Conservation (phyloP, 1,140 invertebrate genomes). For the Caerostris extrusa region DNA sequence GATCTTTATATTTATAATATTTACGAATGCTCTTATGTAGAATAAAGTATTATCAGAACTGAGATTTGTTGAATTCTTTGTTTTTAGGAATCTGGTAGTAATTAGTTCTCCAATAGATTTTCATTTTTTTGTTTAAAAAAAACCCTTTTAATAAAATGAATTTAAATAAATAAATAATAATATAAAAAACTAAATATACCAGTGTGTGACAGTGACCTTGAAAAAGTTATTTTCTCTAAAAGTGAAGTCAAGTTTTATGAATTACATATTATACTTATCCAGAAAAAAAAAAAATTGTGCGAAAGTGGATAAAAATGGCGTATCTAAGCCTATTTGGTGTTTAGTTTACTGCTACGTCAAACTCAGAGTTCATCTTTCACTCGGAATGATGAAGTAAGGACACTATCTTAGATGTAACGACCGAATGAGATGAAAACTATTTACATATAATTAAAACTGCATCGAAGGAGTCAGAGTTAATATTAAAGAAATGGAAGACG, state of each 20-base stretch:
- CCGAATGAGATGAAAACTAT: constrained; percentile 29
- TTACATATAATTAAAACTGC: constrained; percentile 36
- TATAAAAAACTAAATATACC: no score
- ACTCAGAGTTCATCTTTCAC: constrained; percentile 20
- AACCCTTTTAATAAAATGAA: no score
- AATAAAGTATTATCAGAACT: no score
- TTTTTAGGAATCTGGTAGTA: no score
- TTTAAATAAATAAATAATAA: no score
- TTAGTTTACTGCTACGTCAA: neutral
- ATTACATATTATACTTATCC: neutral
- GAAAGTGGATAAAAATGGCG: neutral
- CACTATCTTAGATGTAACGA: constrained; percentile 11
- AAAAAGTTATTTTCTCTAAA: no score
- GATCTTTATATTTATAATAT: no score
- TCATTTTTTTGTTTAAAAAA: no score
- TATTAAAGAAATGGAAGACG: constrained; percentile 33
- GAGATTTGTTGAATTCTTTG: no score
- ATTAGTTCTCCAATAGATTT: no score
- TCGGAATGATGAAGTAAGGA: neutral
- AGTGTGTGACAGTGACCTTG: no score
- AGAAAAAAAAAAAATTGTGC: neutral
- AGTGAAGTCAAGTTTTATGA: neutral
- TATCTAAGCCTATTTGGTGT: neutral
- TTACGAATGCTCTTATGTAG: no score
- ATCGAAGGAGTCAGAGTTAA: neutral